These are phyloP conservation scores for Thecocarcelia acutangulata DNA, from an alignment of 2,888 invertebrate genomes.

Conservation along the genomic window DNA sequence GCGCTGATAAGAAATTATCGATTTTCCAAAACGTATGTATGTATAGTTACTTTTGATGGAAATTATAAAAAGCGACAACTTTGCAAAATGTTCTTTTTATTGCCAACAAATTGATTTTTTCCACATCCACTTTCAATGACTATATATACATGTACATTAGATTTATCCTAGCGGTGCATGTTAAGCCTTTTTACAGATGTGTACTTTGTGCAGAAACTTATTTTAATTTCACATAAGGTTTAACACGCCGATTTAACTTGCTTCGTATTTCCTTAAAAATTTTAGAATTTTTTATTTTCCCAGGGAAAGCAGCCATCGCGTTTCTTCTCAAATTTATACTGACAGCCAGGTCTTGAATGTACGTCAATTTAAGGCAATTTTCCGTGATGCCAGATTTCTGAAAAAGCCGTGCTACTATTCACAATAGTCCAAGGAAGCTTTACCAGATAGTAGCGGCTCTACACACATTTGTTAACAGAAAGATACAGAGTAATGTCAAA, in stretches of 20 bases:
- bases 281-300: slow-evolving; percentile 81
- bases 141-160: slow-evolving; percentile 62
- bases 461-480: too few species aligned
- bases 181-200: slow-evolving; percentile 54
- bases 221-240: slow-evolving; percentile 68
- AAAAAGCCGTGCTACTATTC: neutral
- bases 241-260: slow-evolving; percentile 64
- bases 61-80: slow-evolving; percentile 4
- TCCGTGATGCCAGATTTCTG: slow-evolving; percentile 27
- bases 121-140: slow-evolving; percentile 65
- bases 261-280: slow-evolving; percentile 72
- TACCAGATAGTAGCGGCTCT: too few species aligned
- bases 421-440: neutral
- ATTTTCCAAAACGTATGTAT: slow-evolving; percentile 38
- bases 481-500: too few species aligned
- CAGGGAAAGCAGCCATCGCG: slow-evolving; percentile 91
- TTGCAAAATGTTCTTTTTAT: slow-evolving; percentile 31
- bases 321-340: slow-evolving; percentile 96
- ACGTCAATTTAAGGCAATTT: slow-evolving; percentile 87
- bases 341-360: slow-evolving; percentile 96
- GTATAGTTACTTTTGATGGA: slow-evolving; percentile 10
- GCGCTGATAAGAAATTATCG: slow-evolving; percentile 60
- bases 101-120: slow-evolving; percentile 69
- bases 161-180: slow-evolving; percentile 44
- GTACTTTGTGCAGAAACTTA: slow-evolving; percentile 36